phyloP scores from a whole-genome alignment of 2,888 invertebrate genomes.

The Tetrapedia diversipes region DNA sequence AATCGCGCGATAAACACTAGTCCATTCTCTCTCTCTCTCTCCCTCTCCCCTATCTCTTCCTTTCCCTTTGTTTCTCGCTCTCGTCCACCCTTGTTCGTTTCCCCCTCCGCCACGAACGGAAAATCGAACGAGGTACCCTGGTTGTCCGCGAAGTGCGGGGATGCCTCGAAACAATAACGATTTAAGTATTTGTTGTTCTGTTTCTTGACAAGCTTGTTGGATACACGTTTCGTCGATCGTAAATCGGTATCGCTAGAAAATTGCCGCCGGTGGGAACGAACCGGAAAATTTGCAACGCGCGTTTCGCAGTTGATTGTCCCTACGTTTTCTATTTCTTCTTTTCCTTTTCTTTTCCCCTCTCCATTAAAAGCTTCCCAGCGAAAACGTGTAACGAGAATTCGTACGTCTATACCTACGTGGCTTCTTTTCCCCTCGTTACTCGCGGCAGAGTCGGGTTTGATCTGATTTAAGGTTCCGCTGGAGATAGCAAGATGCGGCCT shows the following conservation, averaged over 20 bases:
- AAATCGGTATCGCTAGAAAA: background rate
- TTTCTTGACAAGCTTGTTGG: background rate
- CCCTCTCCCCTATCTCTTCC: slow-evolving; percentile 2
- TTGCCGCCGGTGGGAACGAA: too few species aligned
- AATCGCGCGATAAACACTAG: slow-evolving; percentile 72
- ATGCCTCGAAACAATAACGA: slow-evolving; percentile 17
- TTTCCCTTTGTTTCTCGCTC: background rate
- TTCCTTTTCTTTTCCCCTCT: too few species aligned
- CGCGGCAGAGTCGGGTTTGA: slow-evolving; percentile 41
- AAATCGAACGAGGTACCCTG: slow-evolving; percentile 11
- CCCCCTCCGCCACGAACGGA: slow-evolving; percentile 3
- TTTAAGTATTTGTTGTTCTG: background rate
- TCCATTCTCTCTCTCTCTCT: slow-evolving; percentile 56
- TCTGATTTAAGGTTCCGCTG: slow-evolving; percentile 66
- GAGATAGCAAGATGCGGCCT: background rate
- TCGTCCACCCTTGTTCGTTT: slow-evolving; percentile 10
- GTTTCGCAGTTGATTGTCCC: background rate
- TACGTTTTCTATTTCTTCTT: too few species aligned
- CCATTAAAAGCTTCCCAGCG: too few species aligned
- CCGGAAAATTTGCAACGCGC: background rate
- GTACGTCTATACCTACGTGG: too few species aligned
- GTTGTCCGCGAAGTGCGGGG: background rate
- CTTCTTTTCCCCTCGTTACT: too few species aligned
- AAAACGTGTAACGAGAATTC: too few species aligned
- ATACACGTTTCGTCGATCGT: background rate